Conservation (phyloP, 2,888 invertebrate genomes). For the Merodon equestris region DNA sequence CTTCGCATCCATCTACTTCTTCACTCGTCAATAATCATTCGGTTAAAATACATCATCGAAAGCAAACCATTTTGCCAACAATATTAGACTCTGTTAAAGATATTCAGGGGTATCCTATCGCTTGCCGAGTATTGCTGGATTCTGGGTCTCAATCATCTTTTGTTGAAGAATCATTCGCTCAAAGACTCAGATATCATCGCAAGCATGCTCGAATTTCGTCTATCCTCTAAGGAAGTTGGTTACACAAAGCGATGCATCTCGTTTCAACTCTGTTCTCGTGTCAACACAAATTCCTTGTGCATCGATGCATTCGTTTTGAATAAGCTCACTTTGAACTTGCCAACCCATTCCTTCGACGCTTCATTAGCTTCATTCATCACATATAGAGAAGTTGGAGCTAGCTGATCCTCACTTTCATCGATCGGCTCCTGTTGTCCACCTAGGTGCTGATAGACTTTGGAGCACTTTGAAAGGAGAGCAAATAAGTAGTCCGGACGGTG, state of each 20-base stretch:
- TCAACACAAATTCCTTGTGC: too few species aligned
- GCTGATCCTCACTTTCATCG: constrained; percentile 5
- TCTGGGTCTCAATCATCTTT: constrained; percentile 16
- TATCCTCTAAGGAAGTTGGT: constrained; percentile 8
- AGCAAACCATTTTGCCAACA: constrained; percentile 17
- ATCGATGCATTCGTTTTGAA: too few species aligned
- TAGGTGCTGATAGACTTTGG: constrained; percentile 23
- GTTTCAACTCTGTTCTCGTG: too few species aligned
- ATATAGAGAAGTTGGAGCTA: neutral
- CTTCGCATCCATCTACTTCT: too few species aligned
- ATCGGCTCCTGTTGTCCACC: neutral
- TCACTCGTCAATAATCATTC: constrained; percentile 17
- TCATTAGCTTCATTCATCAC: neutral
- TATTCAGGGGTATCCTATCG: neutral
- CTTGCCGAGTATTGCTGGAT: constrained; percentile 13
- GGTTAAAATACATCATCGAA: neutral
- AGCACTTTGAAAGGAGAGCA: neutral
- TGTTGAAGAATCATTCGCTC: constrained; percentile 7
- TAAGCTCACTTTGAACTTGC: too few species aligned
- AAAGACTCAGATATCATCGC: constrained; percentile 1
- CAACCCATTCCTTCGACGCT: too few species aligned
- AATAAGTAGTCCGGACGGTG: neutral
- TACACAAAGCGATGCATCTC: constrained; percentile 5
- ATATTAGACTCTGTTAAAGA: too few species aligned
- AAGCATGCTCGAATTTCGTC: constrained; percentile 10